Evolutionary conservation across 2,113 vertebrate genomes (phyloP), one percentile per base, ranked within the genome.

Genomic region (Columbina picui): DNA sequence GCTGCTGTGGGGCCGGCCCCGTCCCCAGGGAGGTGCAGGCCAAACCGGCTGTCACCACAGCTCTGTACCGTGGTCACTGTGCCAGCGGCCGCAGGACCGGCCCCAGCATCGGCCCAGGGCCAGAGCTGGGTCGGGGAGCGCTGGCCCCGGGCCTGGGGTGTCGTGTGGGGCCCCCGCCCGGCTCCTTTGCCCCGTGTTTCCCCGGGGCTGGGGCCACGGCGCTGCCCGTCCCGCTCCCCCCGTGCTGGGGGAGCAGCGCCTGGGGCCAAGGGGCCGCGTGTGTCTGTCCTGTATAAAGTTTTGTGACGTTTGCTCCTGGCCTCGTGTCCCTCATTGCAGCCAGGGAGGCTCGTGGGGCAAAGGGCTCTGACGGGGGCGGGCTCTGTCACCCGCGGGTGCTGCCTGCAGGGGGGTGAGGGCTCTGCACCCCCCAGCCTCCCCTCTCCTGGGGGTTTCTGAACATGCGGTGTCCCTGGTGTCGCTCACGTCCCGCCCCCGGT

Each of bases 211-310:
- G 49, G 49, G 61, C 0, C 1, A 27, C 0, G 2, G 50, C 21
- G 19, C 39, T 8, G 2, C 49, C 43, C 25, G 30, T 56, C 34
- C 57, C 0, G 0, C 17, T 59, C 20, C 38, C 57, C 50, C 25
- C 1, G 0, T 0, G 0, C 19, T 29, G 0, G 9, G 52, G 57
- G 34, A 12, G 59, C 64, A 18, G n/a, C 2, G 2, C 34, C 13
- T 1, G 27, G 52, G 38, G 38, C 52, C 0, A 9, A 65, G 93
- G 87, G 81, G 68, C 89, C 23, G 1, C 12, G 0, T n/a, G 16
- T 34, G 60, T 93, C 87, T 75, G 68, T 86, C 64, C 61, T 96
- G 80, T 94, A 94, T 96, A 96, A 96, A 96, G 89, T 96, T 96
- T 89, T 94, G 84, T 91, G 94, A 91, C 49, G 84, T 96, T 94